phyloP scores from a whole-genome alignment of 2,113 vertebrate species.

The Epinephelus fuscoguttatus region DNA sequence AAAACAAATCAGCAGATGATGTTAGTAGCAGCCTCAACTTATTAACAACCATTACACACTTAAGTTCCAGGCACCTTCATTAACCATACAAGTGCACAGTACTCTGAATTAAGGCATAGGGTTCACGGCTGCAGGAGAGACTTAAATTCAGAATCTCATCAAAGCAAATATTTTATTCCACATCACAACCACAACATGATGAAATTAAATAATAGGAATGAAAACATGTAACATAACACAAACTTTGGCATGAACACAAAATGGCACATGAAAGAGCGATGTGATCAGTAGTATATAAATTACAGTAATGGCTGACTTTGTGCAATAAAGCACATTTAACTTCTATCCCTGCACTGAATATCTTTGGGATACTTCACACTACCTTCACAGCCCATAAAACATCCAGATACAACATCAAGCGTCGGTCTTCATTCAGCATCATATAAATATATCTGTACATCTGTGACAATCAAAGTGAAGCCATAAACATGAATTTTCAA shows the following conservation, averaged over 20 bases:
- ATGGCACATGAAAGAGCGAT: slow-evolving; percentile 70
- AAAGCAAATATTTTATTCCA: slow-evolving; percentile 71
- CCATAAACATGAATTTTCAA: slow-evolving; percentile 65
- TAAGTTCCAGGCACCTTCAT: neutral
- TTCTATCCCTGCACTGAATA: slow-evolving; percentile 55
- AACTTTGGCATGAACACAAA: slow-evolving; percentile 85
- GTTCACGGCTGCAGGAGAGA: neutral
- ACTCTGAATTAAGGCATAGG: neutral
- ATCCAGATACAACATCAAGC: slow-evolving; percentile 50
- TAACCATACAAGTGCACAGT: too few species aligned
- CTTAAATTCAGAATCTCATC: neutral
- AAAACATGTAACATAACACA: slow-evolving; percentile 77
- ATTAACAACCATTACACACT: neutral
- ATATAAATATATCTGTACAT: slow-evolving; percentile 84
- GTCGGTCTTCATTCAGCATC: slow-evolving; percentile 73
- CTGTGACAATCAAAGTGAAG: slow-evolving; percentile 74
- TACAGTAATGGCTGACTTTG: slow-evolving; percentile 56
- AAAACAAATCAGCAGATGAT: neutral
- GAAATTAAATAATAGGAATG: slow-evolving; percentile 78
- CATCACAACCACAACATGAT: slow-evolving; percentile 73
- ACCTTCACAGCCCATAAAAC: slow-evolving; percentile 31
- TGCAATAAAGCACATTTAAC: slow-evolving; percentile 51
- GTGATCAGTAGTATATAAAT: slow-evolving; percentile 51
- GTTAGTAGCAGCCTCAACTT: neutral
- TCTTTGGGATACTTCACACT: slow-evolving; percentile 73